Conservation (phyloP, 2,888 invertebrate species). For the Plebejus argus region DNA sequence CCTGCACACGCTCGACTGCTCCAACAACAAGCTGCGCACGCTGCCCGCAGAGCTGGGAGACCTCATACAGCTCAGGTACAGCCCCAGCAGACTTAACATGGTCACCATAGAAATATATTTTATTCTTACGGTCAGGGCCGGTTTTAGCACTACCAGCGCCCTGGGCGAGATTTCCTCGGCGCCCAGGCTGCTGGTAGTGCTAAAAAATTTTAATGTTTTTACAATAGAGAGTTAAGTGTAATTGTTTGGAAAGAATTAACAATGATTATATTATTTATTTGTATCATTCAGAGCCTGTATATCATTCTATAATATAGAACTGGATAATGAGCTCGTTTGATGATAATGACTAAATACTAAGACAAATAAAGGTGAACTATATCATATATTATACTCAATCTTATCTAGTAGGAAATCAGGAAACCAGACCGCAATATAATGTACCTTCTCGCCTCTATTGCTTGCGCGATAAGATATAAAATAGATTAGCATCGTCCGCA, state of each 20-base stretch:
- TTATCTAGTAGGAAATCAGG: constrained; percentile 23
- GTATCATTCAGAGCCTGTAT: neutral
- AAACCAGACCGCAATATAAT: neutral
- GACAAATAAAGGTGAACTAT: constrained; percentile 23
- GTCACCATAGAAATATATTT: too few species aligned
- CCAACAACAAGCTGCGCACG: constrained; percentile 95
- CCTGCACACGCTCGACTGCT: constrained; percentile 94
- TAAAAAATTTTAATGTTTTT: too few species aligned
- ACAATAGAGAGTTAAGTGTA: too few species aligned
- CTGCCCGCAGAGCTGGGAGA: constrained; percentile 98
- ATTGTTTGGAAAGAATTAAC: too few species aligned
- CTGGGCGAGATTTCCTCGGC: too few species aligned
- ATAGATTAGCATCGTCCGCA: constrained; percentile 38
- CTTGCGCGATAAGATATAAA: constrained; percentile 43
- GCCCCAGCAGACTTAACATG: too few species aligned
- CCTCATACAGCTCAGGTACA: constrained; percentile 93
- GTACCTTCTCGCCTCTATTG: constrained; percentile 4
- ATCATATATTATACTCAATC: neutral
- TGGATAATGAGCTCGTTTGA: neutral
- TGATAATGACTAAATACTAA: constrained; percentile 8
- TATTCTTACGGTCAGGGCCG: too few species aligned
- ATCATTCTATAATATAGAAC: neutral
- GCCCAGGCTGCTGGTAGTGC: too few species aligned
- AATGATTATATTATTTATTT: too few species aligned
- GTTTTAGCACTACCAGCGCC: too few species aligned